Conservation (phyloP, 2,797 vertebrate species). For the Pangasius larnaudii region DNA sequence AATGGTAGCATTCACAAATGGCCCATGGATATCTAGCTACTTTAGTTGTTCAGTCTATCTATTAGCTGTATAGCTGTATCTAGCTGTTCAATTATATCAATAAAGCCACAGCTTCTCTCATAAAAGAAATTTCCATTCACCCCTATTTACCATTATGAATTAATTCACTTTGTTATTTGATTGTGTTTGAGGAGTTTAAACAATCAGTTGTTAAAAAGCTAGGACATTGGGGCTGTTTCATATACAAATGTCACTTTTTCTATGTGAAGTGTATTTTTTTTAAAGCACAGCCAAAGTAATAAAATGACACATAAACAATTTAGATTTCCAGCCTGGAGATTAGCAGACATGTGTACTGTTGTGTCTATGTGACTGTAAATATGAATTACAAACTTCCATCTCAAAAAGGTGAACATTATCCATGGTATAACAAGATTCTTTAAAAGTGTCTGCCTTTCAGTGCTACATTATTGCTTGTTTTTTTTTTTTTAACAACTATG, state of each 20-base stretch:
- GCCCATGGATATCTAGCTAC: background rate
- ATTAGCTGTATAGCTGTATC: background rate
- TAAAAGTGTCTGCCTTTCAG: background rate
- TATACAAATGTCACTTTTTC: background rate
- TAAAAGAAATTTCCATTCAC: background rate
- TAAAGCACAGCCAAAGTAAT: background rate
- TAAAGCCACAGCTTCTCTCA: background rate
- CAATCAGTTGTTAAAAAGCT: background rate
- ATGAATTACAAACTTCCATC: background rate
- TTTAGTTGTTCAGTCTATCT: background rate
- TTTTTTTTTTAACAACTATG: conserved; percentile 8
- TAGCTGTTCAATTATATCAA: background rate
- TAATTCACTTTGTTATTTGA: background rate
- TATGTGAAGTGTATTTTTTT: background rate
- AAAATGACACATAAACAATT: background rate
- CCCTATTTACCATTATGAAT: background rate
- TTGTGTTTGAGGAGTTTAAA: background rate
- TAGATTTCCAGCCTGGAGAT: background rate
- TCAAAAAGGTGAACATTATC: background rate
- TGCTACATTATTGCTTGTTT: conserved; percentile 40
- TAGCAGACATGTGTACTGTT: background rate
- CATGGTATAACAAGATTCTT: background rate
- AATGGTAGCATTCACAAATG: background rate
- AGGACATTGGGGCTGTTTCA: too few species aligned
- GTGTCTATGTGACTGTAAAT: background rate